Base-by-base conservation (phyloP, 1,140 invertebrate species). In the Andrena cerasifolii region DNA sequence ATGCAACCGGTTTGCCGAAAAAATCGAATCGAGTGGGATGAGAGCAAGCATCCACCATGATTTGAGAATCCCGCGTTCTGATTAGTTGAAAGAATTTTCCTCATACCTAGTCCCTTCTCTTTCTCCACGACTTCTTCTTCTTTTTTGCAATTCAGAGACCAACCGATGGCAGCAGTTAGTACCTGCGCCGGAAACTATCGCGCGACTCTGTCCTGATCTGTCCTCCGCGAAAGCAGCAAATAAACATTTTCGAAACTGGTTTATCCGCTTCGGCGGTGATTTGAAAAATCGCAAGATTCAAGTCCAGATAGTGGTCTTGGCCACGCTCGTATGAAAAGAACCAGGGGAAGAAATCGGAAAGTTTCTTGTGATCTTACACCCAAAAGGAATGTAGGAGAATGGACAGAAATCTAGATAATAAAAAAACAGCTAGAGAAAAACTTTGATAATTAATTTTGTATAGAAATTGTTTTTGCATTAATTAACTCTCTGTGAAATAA, bases 111-210 rank as follows among this genome's bases (percentile, higher is more conserved):
- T 21, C 36, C 56, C 56, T 33, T 62, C 63, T 21, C 14, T 14
- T n/a, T n/a, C 2, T 33, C 10, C 0, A 5, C 16, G 16, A 26
- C 7, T 56, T 59, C 59, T 26, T 24, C 12, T 24, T 33, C 14
- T 26, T 2, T 18, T 18, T 26, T 16, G 28, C 33, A 21, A 24
- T 14, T 21, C 31, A 16, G 16, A 2, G 21, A 12, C 56, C 68
- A 6, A 28, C n/a, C 74, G 70, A 79, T 66, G 70, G 70, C 70
- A 74, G 43, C 61, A 66, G 61, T 62, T 54, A 73, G 59, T 65
- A 36, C 10, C n/a, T n/a, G n/a, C n/a, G 18, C 4, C 6, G 51
- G 16, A 31, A 47, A 62, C 47, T 26, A 0, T 54, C 51, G 21
- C 21, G 51, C 43, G 14, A 10, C 16, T 33, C 16, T 6, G 24